Evolutionary conservation across 2,888 invertebrate species (phyloP).

Genomic region (Oscheius myriophilus): DNA sequence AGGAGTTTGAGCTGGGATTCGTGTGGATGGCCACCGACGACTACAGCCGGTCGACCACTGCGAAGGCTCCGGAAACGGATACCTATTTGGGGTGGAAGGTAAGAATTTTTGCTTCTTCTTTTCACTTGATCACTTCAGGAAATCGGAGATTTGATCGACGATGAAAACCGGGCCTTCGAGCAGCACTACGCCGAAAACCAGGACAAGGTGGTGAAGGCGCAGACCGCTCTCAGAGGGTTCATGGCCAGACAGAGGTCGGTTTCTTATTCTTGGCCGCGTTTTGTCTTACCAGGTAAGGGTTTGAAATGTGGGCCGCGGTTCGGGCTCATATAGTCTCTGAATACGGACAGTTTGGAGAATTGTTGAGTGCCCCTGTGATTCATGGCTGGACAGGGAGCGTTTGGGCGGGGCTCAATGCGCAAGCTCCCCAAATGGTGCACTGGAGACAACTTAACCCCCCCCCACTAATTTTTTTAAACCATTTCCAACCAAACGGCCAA

Average conservation of each 20-base stretch:
- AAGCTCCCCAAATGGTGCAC: too few relatives aligned
- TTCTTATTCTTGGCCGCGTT: too few relatives aligned
- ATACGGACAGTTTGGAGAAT: too few relatives aligned
- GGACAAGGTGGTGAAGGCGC: constrained; percentile 36
- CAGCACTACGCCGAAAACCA: constrained; percentile 47
- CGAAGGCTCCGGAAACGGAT: constrained; percentile 11
- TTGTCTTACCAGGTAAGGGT: too few relatives aligned
- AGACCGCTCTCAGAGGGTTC: constrained; percentile 36
- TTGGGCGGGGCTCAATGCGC: too few relatives aligned
- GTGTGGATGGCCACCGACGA: constrained; percentile 35
- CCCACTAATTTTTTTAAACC: too few relatives aligned
- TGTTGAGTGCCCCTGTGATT: too few relatives aligned
- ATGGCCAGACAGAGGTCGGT: constrained; percentile 33
- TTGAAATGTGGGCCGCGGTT: too few relatives aligned
- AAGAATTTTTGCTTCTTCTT: neutral
- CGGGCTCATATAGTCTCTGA: too few relatives aligned
- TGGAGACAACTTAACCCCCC: too few relatives aligned
- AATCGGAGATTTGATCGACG: constrained; percentile 24
- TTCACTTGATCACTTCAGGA: constrained; percentile 7
- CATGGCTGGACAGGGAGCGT: too few relatives aligned
- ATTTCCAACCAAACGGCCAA: too few relatives aligned
- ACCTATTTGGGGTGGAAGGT: constrained; percentile 18
- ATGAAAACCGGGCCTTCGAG: constrained; percentile 43
- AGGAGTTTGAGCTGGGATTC: constrained; percentile 37
- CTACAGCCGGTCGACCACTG: constrained; percentile 15